A percentile compares a stretch with the other conserved stretches of the same genome.
phyloP scores from a whole-genome alignment of 2,888 invertebrate species.

The Zhengitettix transpicula region DNA sequence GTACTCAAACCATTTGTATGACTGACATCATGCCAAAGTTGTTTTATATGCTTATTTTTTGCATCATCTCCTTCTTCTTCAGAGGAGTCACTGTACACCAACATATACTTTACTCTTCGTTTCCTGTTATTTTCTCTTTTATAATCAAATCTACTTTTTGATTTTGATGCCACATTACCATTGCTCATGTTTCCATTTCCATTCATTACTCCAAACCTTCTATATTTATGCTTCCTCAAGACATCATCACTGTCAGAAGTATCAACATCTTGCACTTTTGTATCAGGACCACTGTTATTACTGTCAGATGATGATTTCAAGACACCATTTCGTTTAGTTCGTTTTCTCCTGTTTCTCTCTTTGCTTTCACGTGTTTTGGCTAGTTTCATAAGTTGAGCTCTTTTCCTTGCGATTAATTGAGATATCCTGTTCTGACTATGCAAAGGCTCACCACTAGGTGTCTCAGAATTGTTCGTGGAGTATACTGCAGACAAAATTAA shows the following conservation, averaged over 20 bases:
- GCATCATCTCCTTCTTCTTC: slow-evolving; percentile 2
- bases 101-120: slow-evolving; percentile 2
- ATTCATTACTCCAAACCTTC: background rate
- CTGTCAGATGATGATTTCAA: background rate
- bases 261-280: background rate
- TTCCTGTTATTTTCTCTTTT: background rate
- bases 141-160: background rate
- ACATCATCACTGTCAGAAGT: background rate
- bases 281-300: slow-evolving; percentile 2
- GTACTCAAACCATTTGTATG: too few species aligned
- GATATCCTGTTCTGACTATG: slow-evolving; percentile 41
- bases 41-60: background rate
- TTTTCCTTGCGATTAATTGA: slow-evolving; percentile 53
- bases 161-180: background rate
- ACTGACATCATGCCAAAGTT: too few species aligned
- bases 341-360: background rate
- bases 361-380: background rate
- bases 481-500: too few species aligned
- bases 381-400: slow-evolving; percentile 24
- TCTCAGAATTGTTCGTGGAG: too few species aligned
- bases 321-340: background rate
- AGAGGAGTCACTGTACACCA: slow-evolving; percentile 5
- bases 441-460: too few species aligned
- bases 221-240: background rate
- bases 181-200: background rate